Conservation (phyloP, 2,888 invertebrate genomes). For the Hyposoter didymator region DNA sequence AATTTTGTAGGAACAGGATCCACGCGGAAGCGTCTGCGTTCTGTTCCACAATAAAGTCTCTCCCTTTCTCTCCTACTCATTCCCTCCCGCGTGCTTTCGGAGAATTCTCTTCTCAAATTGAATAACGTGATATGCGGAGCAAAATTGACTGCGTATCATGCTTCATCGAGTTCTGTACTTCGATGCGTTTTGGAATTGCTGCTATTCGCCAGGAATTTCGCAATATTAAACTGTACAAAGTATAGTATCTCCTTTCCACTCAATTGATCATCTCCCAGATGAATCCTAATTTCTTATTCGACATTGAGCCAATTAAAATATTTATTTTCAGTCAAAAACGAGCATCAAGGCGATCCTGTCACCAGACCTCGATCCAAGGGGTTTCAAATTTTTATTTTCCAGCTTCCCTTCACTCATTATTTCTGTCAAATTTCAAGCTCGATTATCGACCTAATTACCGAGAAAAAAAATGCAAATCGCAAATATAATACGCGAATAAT, state of each 20-base stretch:
- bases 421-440: too few relatives aligned
- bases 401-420: too few relatives aligned
- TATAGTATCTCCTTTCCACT: constrained; percentile 4
- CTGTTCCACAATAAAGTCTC: constrained; percentile 14
- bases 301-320: not conserved
- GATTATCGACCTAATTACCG: too few relatives aligned
- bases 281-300: not conserved
- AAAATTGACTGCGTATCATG: constrained; percentile 27
- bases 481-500: too few relatives aligned
- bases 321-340: not conserved
- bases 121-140: constrained; percentile 32
- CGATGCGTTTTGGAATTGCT: constrained; percentile 19
- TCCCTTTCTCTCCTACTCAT: constrained; percentile 9
- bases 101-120: constrained; percentile 46
- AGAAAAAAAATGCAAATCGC: too few relatives aligned
- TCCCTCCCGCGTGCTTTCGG: constrained; percentile 8
- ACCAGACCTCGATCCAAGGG: too few relatives aligned
- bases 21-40: constrained; percentile 17
- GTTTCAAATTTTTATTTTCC: too few relatives aligned
- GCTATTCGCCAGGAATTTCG: constrained; percentile 2
- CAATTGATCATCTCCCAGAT: not conserved
- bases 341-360: too few relatives aligned
- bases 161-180: constrained; percentile 10
- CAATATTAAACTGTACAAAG: constrained; percentile 7
- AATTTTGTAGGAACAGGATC: constrained; percentile 23